These are phyloP conservation scores for Adoxophyes honmai DNA, from an alignment of 1,140 invertebrate genomes.

Conservation along the genomic window DNA sequence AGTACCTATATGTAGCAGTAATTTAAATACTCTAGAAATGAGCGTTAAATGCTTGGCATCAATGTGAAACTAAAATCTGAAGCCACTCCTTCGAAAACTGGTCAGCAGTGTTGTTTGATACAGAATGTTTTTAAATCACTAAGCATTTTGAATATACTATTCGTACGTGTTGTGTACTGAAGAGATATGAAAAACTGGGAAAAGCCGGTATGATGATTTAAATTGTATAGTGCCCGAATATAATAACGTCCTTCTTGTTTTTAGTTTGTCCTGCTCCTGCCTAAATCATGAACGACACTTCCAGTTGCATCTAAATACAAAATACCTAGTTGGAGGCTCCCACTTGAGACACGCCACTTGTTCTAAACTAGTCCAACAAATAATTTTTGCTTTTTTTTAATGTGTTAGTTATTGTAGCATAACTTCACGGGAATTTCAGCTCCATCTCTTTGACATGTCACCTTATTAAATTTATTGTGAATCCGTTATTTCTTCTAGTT, in stretches of 20 bases:
- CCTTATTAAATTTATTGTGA: too few species aligned
- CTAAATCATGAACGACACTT: background rate
- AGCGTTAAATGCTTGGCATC: background rate
- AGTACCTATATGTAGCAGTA: background rate
- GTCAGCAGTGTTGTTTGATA: background rate
- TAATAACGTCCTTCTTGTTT: background rate
- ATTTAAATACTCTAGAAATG: background rate
- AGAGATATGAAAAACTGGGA: background rate
- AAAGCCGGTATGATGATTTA: background rate
- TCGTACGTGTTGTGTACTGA: background rate
- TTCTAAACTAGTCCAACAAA: background rate
- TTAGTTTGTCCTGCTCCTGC: background rate
- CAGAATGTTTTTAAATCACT: background rate
- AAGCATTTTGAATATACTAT: background rate
- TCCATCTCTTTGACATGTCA: too few species aligned
- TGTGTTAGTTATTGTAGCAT: too few species aligned
- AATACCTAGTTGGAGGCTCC: background rate
- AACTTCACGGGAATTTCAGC: too few species aligned
- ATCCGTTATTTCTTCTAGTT: too few species aligned
- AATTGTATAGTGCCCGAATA: background rate
- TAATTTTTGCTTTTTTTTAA: too few species aligned
- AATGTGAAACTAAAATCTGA: conserved; percentile 1
- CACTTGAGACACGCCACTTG: background rate
- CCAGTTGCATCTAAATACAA: background rate
- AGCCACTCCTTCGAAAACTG: background rate